Conservation (phyloP, 2,888 invertebrate species). For the Seladonia tumulorum region DNA sequence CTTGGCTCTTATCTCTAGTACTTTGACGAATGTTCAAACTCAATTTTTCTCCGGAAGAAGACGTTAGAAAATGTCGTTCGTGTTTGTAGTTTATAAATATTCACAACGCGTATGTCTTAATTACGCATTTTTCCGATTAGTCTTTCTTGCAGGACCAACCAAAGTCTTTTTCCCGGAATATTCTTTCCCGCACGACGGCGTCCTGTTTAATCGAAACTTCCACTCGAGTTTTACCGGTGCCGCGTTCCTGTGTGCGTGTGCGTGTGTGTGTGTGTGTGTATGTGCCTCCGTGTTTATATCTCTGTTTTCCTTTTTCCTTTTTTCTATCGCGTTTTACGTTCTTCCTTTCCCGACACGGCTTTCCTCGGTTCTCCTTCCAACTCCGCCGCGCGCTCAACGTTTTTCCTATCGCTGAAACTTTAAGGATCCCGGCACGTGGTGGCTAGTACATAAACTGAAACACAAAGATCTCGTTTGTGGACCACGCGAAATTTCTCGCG, state of each 20-base stretch:
- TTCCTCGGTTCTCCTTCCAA: not conserved
- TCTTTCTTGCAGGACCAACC: not conserved
- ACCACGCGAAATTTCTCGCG: not conserved
- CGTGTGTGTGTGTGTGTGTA: too few species aligned
- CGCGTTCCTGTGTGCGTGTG: too few species aligned
- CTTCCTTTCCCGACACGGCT: not conserved
- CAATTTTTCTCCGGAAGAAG: too few species aligned
- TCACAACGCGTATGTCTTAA: conserved; percentile 25
- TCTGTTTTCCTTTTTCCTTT: conserved; percentile 17
- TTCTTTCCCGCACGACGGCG: not conserved
- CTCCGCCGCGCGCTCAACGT: not conserved
- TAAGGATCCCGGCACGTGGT: not conserved
- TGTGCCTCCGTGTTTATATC: not conserved
- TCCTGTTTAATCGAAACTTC: conserved; percentile 39
- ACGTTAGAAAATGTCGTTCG: not conserved
- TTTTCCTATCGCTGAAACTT: not conserved
- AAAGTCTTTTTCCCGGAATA: not conserved
- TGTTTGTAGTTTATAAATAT: not conserved
- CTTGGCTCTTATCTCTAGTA: too few species aligned
- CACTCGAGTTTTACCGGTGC: conserved; percentile 28
- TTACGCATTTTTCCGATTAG: conserved; percentile 26
- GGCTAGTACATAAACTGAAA: conserved; percentile 5
- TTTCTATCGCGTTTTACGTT: not conserved
- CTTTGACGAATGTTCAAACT: too few species aligned
- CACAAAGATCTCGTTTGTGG: not conserved